phyloP scores from a whole-genome alignment of 30 jellyfish, hydroid and myxozoan genomes.

The Hydractinia echinata region DNA sequence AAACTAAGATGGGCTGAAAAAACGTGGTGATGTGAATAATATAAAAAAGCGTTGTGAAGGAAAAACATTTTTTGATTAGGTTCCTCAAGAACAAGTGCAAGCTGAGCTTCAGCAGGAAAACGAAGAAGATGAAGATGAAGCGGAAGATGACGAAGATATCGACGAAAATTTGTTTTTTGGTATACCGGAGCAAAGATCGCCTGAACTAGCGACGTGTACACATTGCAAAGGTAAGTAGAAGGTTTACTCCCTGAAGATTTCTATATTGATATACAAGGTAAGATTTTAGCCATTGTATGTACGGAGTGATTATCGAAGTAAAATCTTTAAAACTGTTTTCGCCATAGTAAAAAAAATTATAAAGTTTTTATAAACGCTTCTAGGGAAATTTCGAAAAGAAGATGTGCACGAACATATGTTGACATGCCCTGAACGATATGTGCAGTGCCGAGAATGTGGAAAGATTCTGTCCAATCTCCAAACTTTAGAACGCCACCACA shows the following conservation, averaged over 20 bases:
- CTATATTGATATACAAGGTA: neutral
- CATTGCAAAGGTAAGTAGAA: constrained; percentile 35
- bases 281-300: neutral
- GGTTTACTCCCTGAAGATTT: neutral
- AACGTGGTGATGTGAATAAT: too few species aligned
- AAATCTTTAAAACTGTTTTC: neutral
- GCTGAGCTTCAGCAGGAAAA: constrained; percentile 50
- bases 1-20: too few species aligned
- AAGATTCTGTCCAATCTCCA: constrained; percentile 92
- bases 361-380: constrained; percentile 31
- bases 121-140: constrained; percentile 82
- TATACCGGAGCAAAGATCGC: constrained; percentile 61
- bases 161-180: constrained; percentile 96
- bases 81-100: constrained; percentile 45
- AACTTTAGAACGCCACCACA: constrained; percentile 96
- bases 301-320: neutral
- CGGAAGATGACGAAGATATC: constrained; percentile 94
- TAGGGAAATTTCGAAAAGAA: constrained; percentile 76
- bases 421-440: constrained; percentile 95
- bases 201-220: constrained; percentile 38
- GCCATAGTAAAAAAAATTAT: neutral
- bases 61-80: neutral
- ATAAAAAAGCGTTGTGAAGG: too few species aligned
- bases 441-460: constrained; percentile 98
- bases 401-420: constrained; percentile 88